Percentiles rank a stretch among this genome's conserved stretches.
Evolutionary conservation across 2,797 vertebrate species (phyloP).

Genomic region (Pseudocheirus occidentalis): DNA sequence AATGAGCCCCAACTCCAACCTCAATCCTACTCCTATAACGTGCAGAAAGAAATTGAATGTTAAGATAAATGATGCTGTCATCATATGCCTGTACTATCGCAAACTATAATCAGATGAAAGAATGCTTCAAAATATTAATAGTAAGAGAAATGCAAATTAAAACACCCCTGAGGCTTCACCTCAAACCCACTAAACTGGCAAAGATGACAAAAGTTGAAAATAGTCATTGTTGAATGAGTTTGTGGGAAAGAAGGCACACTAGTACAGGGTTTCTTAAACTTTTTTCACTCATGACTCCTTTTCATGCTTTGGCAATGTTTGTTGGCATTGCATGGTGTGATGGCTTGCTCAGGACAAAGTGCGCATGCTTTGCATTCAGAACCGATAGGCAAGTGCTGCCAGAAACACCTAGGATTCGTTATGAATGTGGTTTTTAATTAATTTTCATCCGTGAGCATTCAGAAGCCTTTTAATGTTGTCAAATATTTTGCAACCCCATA

Average conservation of each 20-base stretch:
- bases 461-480: too few relatives aligned
- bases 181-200: not conserved
- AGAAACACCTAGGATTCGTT: too few relatives aligned
- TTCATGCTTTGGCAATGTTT: too few relatives aligned
- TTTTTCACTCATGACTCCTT: too few relatives aligned
- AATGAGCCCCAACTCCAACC: not conserved
- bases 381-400: too few relatives aligned
- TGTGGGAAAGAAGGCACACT: not conserved
- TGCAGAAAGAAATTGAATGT: not conserved
- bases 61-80: not conserved
- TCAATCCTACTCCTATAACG: not conserved
- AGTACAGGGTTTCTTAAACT: too few relatives aligned
- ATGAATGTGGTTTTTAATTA: too few relatives aligned
- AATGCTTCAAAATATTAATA: not conserved
- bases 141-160: not conserved
- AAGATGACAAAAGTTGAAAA: not conserved
- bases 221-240: not conserved
- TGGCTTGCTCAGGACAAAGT: too few relatives aligned
- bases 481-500: too few relatives aligned
- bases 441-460: too few relatives aligned
- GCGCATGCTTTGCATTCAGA: too few relatives aligned
- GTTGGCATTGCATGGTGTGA: too few relatives aligned
- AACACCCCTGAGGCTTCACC: not conserved
- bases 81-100: not conserved
- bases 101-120: not conserved